These are phyloP conservation scores for Aplysina aerophoba DNA, from an alignment of 37 sponge, comb jelly and placozoan species.

Conservation along the genomic window DNA sequence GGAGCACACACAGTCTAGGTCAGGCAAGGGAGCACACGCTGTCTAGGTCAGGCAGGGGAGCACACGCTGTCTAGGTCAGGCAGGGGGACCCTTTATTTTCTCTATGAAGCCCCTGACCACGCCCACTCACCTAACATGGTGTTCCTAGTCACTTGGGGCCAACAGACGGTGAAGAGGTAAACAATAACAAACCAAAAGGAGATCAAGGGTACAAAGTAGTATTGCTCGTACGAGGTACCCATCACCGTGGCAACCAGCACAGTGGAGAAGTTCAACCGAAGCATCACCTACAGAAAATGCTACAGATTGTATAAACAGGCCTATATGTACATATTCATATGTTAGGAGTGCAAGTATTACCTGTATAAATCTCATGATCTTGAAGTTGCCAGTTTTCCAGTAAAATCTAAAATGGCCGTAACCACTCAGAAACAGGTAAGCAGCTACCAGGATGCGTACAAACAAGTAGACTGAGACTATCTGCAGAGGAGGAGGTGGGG, in stretches of 20 bases:
- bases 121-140: slow-evolving; percentile 3
- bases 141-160: slow-evolving; percentile 14
- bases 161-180: neutral
- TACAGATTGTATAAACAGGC: neutral
- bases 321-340: neutral
- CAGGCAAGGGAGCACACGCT: no score
- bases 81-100: neutral
- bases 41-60: no score
- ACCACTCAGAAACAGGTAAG: slow-evolving; percentile 36
- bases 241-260: slow-evolving; percentile 20
- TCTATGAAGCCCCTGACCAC: neutral
- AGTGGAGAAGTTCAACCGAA: slow-evolving; percentile 27
- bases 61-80: no score
- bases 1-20: no score
- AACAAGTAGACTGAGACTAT: slow-evolving; percentile 15
- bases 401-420: slow-evolving; percentile 37
- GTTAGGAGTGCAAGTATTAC: slow-evolving; percentile 1
- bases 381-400: slow-evolving; percentile 25
- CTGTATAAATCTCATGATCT: slow-evolving; percentile 6
- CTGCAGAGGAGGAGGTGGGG: neutral
- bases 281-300: slow-evolving; percentile 11
- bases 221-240: slow-evolving; percentile 9
- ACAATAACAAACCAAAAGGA: slow-evolving; percentile 25
- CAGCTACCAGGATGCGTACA: slow-evolving; percentile 21
- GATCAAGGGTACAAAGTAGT: slow-evolving; percentile 42